phyloP scores from a whole-genome alignment of 2,888 invertebrate genomes.

The Acanthosepion esculentum region DNA sequence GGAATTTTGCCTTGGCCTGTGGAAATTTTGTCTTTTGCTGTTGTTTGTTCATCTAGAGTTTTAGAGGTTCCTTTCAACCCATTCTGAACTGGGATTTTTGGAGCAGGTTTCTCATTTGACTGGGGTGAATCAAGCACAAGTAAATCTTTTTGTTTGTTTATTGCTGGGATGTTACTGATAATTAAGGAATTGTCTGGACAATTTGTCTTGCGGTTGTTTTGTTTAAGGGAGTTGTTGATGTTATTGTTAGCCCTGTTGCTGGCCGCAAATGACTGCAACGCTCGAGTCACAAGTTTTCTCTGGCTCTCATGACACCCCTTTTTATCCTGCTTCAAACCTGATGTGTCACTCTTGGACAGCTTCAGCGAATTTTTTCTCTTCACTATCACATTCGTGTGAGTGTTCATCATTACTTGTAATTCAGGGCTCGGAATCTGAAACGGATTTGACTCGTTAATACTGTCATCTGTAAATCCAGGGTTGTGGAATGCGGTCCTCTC shows the following conservation, averaged over 20 bases:
- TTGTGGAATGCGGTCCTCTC: background rate
- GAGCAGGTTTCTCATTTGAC: background rate
- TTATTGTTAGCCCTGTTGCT: constrained; percentile 35
- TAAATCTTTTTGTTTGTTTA: constrained; percentile 4
- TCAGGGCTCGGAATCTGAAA: constrained; percentile 42
- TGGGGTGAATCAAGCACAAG: constrained; percentile 1
- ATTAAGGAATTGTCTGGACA: constrained; percentile 34
- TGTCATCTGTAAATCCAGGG: background rate
- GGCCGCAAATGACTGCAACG: background rate
- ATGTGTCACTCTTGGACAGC: background rate
- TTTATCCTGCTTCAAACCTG: background rate
- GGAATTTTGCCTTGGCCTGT: background rate
- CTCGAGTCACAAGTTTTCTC: constrained; percentile 8
- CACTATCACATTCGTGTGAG: constrained; percentile 12
- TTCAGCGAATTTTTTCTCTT: constrained; percentile 16
- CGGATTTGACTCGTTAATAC: background rate
- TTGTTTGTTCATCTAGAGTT: background rate
- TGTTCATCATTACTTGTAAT: constrained; percentile 41
- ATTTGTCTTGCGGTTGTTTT: background rate
- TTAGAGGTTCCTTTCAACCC: background rate
- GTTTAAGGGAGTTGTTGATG: background rate
- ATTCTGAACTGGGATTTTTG: background rate
- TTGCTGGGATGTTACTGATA: constrained; percentile 39
- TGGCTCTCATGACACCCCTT: background rate
- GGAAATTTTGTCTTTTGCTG: background rate